Evolutionary conservation across 2,888 invertebrate species (phyloP).

Genomic region (Biston betularia): DNA sequence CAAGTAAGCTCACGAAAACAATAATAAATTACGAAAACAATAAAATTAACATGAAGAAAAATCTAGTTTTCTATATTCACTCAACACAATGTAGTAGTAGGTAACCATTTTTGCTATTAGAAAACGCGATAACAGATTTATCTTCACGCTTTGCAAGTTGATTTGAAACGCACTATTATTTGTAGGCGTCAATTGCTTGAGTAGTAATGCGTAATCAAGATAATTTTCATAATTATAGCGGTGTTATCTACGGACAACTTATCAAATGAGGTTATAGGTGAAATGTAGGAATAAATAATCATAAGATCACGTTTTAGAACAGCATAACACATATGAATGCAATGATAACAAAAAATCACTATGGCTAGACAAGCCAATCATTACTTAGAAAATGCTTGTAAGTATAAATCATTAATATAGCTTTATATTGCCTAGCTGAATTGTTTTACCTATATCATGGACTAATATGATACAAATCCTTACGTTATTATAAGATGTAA

Average conservation of each 20-base stretch:
- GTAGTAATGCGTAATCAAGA: not conserved
- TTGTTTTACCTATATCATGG: no score
- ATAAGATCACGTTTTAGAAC: not conserved
- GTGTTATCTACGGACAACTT: not conserved
- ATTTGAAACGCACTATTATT: not conserved
- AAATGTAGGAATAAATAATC: not conserved
- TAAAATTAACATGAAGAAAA: not conserved
- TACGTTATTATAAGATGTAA: no score
- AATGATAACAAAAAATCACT: not conserved
- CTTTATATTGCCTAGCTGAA: no score
- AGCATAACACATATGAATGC: not conserved
- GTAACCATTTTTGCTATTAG: not conserved
- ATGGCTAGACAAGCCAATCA: not conserved
- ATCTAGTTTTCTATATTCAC: no score
- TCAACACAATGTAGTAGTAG: not conserved
- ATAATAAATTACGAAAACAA: not conserved
- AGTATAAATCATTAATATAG: no score
- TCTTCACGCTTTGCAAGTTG: conserved; percentile 6
- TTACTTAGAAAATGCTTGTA: no score
- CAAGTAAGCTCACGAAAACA: no score
- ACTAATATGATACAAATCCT: no score
- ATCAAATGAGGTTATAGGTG: conserved; percentile 3
- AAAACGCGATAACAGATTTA: conserved; percentile 3
- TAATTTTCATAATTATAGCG: not conserved
- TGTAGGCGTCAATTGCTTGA: conserved; percentile 2